phyloP scores from a whole-genome alignment of 2,113 vertebrate genomes.

The Bagarius yarrelli region DNA sequence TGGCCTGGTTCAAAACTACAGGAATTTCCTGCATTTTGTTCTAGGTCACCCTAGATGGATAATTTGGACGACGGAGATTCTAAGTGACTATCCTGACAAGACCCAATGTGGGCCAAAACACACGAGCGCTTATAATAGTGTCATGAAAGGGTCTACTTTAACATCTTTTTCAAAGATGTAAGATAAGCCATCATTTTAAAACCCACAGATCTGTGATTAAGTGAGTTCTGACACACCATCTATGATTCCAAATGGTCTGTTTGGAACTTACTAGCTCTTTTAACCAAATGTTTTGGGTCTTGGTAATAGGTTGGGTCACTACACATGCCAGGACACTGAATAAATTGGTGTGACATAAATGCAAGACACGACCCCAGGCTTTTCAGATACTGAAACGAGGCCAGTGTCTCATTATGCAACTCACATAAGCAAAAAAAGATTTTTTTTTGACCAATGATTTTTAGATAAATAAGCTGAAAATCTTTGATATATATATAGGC shows the following conservation, averaged over 20 bases:
- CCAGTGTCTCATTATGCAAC: conserved; percentile 45
- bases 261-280: conserved; percentile 2
- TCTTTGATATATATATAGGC: too few species aligned
- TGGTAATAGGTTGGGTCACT: conserved; percentile 24
- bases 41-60: conserved; percentile 38
- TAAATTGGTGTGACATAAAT: conserved; percentile 43
- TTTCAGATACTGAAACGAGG: conserved; percentile 46
- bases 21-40: conserved; percentile 49
- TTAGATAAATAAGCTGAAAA: background rate
- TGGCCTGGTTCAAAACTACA: conserved; percentile 49
- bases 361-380: conserved; percentile 46
- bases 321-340: conserved; percentile 25
- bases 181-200: background rate
- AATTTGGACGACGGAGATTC: conserved; percentile 37
- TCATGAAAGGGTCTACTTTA: too few species aligned
- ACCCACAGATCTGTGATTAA: too few species aligned
- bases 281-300: conserved; percentile 26
- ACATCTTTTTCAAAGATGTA: background rate
- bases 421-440: conserved; percentile 21
- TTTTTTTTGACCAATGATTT: too few species aligned
- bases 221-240: background rate
- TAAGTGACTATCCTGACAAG: conserved; percentile 21
- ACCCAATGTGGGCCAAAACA: conserved; percentile 17
- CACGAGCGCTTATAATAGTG: background rate
- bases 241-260: conserved; percentile 34